Evolutionary conservation across 2,113 vertebrate genomes (phyloP).

Genomic region (Arizona elegans): DNA sequence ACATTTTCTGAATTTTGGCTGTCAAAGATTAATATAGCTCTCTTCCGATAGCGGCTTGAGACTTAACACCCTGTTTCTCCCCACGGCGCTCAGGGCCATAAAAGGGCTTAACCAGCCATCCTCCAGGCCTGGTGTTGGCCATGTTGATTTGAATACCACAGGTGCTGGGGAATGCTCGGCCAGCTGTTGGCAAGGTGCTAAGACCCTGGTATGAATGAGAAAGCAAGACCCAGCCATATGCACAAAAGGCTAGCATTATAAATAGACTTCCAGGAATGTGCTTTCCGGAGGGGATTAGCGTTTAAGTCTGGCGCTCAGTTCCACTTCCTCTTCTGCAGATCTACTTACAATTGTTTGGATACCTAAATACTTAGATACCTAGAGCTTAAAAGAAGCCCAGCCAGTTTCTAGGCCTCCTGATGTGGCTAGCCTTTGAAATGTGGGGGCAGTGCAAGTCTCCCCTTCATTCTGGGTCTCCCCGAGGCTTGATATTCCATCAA

Average conservation of each 20-base stretch:
- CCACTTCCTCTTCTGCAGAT: not conserved
- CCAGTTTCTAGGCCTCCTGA: not conserved
- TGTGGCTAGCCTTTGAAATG: not conserved
- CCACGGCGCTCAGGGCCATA: not conserved
- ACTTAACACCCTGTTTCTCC: not conserved
- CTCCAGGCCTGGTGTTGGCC: not conserved
- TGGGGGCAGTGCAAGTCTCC: not conserved
- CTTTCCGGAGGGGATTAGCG: constrained; percentile 20
- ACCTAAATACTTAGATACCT: no score
- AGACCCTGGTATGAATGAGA: not conserved
- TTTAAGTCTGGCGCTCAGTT: not conserved
- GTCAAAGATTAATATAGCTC: no score
- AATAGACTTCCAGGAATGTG: not conserved
- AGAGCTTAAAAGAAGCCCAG: not conserved
- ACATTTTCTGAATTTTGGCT: no score
- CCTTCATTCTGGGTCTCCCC: not conserved
- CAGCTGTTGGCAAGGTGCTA: constrained; percentile 6
- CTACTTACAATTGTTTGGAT: not conserved
- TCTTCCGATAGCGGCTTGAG: not conserved
- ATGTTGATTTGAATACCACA: constrained; percentile 1
- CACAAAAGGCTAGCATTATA: not conserved
- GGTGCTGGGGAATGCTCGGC: not conserved
- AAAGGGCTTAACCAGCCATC: not conserved
- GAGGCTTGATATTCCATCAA: not conserved
- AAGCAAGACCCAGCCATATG: not conserved